These are phyloP conservation scores for Druon quercuslanigerum DNA, from an alignment of 1,140 invertebrate genomes.

Conservation along the genomic window DNA sequence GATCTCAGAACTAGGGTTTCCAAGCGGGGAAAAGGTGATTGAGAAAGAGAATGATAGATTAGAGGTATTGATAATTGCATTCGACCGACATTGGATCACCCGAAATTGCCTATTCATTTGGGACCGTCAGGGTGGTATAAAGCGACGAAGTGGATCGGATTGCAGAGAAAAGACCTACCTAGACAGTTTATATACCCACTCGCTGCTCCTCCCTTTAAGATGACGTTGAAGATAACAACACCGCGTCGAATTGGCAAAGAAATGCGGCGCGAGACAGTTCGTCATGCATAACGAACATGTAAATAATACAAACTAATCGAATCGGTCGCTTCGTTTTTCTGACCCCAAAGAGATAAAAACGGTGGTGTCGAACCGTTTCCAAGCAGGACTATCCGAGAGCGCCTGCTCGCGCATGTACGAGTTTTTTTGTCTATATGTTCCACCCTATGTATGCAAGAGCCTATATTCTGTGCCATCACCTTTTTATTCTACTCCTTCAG, in stretches of 20 bases:
- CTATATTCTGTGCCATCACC: not conserved
- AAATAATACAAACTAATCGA: slow-evolving; percentile 56
- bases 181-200: not conserved
- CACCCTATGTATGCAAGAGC: not conserved
- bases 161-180: not conserved
- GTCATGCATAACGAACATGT: slow-evolving; percentile 51
- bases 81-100: not conserved
- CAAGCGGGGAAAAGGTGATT: not conserved
- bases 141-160: not conserved
- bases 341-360: slow-evolving; percentile 14
- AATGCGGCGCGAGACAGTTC: slow-evolving; percentile 44
- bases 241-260: slow-evolving; percentile 46
- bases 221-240: not conserved
- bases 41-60: slow-evolving; percentile 5
- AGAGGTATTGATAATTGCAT: not conserved
- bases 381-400: not conserved
- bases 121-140: not conserved
- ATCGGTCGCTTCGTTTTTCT: not conserved
- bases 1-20: no score
- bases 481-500: not conserved
- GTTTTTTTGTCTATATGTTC: not conserved
- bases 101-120: not conserved
- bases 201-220: not conserved
- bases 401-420: not conserved
- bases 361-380: not conserved